These are phyloP conservation scores for Eristalinus sepulchralis DNA, from an alignment of 2,888 invertebrate genomes.

Conservation along the genomic window DNA sequence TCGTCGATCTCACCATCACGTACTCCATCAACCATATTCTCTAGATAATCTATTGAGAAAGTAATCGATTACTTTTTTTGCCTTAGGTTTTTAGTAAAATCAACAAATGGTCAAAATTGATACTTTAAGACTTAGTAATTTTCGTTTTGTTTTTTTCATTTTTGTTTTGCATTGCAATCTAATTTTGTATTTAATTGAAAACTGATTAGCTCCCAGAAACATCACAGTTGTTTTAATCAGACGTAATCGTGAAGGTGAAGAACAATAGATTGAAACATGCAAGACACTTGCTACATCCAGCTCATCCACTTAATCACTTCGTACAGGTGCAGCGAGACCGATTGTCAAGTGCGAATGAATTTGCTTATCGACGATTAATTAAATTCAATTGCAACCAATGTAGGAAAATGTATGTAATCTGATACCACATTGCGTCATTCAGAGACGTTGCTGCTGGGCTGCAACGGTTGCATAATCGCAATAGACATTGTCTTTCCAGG, in stretches of 20 bases:
- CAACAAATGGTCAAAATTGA: too few relatives aligned
- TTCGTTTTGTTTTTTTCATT: too few relatives aligned
- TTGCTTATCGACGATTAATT: neutral
- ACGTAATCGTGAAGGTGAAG: neutral
- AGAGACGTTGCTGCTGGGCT: neutral
- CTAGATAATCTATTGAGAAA: too few relatives aligned
- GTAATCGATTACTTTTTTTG: too few relatives aligned
- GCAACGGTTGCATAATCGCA: neutral
- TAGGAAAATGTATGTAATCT: neutral
- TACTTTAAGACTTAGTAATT: too few relatives aligned
- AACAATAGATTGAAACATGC: neutral
- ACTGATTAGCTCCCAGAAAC: neutral
- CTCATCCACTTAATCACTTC: neutral
- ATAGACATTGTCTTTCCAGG: neutral
- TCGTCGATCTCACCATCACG: too few relatives aligned
- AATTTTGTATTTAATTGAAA: too few relatives aligned
- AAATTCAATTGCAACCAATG: neutral
- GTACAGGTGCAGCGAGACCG: neutral
- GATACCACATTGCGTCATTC: neutral
- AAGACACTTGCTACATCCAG: neutral
- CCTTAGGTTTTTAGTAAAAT: too few relatives aligned
- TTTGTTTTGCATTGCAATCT: too few relatives aligned
- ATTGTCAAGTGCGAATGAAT: neutral
- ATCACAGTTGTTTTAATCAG: neutral
- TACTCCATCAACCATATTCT: too few relatives aligned